phyloP scores from a whole-genome alignment of 2,888 invertebrate genomes.

The Autographa gamma region DNA sequence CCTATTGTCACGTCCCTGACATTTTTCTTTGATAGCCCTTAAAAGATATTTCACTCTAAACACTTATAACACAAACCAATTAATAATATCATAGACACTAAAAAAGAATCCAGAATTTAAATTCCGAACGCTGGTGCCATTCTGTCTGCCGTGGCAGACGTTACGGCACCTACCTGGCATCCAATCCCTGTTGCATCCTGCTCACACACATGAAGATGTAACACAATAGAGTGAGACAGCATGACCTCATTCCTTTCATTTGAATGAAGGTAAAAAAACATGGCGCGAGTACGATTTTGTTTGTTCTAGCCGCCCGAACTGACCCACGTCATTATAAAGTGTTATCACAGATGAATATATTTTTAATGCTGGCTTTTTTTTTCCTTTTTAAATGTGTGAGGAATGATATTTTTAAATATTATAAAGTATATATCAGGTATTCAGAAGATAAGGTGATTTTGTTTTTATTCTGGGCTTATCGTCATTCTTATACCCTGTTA shows the following conservation, averaged over 20 bases:
- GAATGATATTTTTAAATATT: slow-evolving; percentile 87
- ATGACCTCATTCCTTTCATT: slow-evolving; percentile 60
- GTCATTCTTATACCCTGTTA: not conserved
- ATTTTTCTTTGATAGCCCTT: not conserved
- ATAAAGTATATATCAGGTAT: slow-evolving; percentile 70
- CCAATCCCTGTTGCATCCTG: slow-evolving; percentile 72
- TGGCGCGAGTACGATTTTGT: slow-evolving; percentile 73
- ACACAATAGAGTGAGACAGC: slow-evolving; percentile 49
- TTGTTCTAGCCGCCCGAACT: slow-evolving; percentile 87
- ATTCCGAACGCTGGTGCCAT: slow-evolving; percentile 77
- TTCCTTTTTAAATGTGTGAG: slow-evolving; percentile 79
- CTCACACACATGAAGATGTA: slow-evolving; percentile 43
- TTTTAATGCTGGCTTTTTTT: slow-evolving; percentile 77
- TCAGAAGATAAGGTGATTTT: slow-evolving; percentile 33
- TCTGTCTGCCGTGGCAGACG: slow-evolving; percentile 84
- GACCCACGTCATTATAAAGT: slow-evolving; percentile 88
- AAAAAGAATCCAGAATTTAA: slow-evolving; percentile 68
- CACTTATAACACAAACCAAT: slow-evolving; percentile 38
- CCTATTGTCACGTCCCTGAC: not conserved
- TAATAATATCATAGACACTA: slow-evolving; percentile 61
- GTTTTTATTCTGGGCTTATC: not conserved
- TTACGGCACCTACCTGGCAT: slow-evolving; percentile 84
- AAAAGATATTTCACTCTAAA: slow-evolving; percentile 21
- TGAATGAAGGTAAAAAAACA: slow-evolving; percentile 68
- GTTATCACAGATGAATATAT: slow-evolving; percentile 87